Base-by-base conservation (phyloP, 2,888 invertebrate genomes). In the Ernsta delagoae region DNA sequence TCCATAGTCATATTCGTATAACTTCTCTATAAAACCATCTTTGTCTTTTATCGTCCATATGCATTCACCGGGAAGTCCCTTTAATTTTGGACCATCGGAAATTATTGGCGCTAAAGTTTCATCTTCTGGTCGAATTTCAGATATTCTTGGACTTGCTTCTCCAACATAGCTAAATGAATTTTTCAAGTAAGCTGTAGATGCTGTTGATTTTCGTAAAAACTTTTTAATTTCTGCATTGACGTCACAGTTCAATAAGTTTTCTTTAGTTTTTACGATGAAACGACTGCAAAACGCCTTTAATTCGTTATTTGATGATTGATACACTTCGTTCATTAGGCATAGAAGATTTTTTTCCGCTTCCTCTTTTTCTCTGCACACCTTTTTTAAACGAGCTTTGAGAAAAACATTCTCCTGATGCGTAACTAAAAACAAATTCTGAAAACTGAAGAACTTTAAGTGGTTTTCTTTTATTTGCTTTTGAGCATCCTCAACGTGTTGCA, bases 31-130 rank as follows among this genome's bases (percentile, higher is more conserved):
- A 3, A 90, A 78, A 12, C 92, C 92, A 71, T 90, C 78, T 77
- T 87, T 88, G 72, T 92, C 89, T 80, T 92, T 91, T 0, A 91
- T 83, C 1, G 92, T 89, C 89, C 89, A 91, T 53, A 90, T 83
- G 69, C 76, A 87, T 77, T 92, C 90, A 43, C 90, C 90, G 1
- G 89, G 87, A n/a, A 89, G 79, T 2, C 89, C 86, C 72, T 83
- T 86, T 0, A 88, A 79, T 75, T 79, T 87, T 9, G 89, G 88
- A 34, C 79, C 81, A 16, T 83, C 79, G 39, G 83, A 76, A 5
- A 77, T 68, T 36, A 84, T 56, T 8, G 80, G 77, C 5, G 75
- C 73, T 6, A 84, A 48, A 53, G 4, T 73, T 59, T 77, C 74
- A 5, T 76, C 75, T 39, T 81, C 77, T 70, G 79, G 75, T 1